Evolutionary conservation across 2,888 invertebrate species (phyloP).

Genomic region (Folsomia manolachei): DNA sequence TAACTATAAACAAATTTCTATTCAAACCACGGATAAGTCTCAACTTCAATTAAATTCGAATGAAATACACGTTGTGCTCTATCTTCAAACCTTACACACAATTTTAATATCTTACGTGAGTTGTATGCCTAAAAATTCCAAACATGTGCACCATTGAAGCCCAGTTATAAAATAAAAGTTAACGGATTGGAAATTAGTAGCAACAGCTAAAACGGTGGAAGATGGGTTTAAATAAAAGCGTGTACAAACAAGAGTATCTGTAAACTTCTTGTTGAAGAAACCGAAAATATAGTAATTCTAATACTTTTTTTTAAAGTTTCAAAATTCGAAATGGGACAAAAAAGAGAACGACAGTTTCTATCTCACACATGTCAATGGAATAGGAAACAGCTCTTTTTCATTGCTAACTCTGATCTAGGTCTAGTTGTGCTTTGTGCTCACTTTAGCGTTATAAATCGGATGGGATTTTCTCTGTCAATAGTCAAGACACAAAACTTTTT

Average conservation of each 20-base stretch:
- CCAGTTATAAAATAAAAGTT: not conserved
- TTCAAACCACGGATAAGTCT: not conserved
- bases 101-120: conserved; percentile 29
- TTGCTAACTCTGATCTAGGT: not conserved
- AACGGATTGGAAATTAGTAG: not conserved
- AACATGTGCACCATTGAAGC: no score
- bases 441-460: not conserved
- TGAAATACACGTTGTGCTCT: not conserved
- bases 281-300: no score
- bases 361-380: no score
- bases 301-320: no score
- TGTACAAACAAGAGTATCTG: no score
- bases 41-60: not conserved
- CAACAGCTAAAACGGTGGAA: no score
- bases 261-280: no score
- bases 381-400: no score
- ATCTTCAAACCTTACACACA: conserved; percentile 14
- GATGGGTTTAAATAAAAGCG: no score
- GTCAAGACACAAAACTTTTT: conserved; percentile 2
- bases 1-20: not conserved
- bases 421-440: not conserved
- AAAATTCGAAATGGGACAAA: no score
- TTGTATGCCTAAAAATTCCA: conserved; percentile 21
- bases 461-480: not conserved
- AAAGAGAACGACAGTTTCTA: no score